Base-by-base conservation (phyloP, 2,888 invertebrate genomes). In the Tuberolachnus salignus region DNA sequence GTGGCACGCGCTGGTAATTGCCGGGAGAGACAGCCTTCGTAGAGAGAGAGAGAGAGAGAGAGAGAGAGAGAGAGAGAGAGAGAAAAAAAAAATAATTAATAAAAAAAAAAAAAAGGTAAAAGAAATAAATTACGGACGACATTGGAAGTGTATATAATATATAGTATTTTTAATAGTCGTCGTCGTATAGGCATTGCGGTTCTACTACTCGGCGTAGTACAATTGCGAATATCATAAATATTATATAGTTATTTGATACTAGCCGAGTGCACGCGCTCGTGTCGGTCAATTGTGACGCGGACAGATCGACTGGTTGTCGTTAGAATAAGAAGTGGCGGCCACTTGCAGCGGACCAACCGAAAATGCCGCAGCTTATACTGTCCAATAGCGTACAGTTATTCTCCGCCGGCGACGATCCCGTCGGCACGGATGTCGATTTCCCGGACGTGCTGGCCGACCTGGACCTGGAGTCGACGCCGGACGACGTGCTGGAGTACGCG, bases 401-500 rank as follows among this genome's bases (percentile, higher is more conserved):
- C 51, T 26, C 51, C 59, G 21, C 34, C 51, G 46, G 16, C 55
- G 13, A 3, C 55, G 59, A 73, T 14, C 59, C 66, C 10, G 55
- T 23, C 42, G 55, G 75, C 82, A 53, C 83, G 81, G 64, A 66
- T 26, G 57, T 19, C 44, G 82, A 83, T 26, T 81, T 83, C 34
- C 89, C 88, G 73, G 89, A 89, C 83, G 86, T 86, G 11, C 86
- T 87, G 82, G 87, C 89, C 66, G 87, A 89, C 75, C 84, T 94
- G 84, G 91, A 94, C 82, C 84, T 92, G 55, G 88, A 88, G 0
- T 90, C 91, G 83, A 89, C 92, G 0, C 88, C 92, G 0, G 88
- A 89, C 71, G 90, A 92, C 81, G 85, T 92, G 23, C 84, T 88
- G 83, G 89, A 91, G 83, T 90, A 91, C 84, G 92, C 93, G 0